Base-by-base conservation (phyloP, 2,888 invertebrate genomes). In the Oscheius sp. region DNA sequence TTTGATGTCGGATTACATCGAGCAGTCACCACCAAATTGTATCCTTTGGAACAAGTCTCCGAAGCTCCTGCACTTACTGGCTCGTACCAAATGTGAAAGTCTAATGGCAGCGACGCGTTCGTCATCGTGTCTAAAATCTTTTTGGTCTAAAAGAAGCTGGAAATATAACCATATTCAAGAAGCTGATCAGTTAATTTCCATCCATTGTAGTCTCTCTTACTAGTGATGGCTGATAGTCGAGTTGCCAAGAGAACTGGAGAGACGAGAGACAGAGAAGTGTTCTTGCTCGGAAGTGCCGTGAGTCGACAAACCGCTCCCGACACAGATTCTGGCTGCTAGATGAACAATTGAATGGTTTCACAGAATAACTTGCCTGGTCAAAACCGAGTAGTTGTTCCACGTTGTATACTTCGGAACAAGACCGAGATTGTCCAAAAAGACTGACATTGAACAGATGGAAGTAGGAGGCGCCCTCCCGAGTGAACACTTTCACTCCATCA, bases 21-120 rank as follows among this genome's bases (percentile, higher is more conserved):
- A 59, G 92, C 87, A 4, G 92, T 92, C 37, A 92, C 90, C 5
- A 92, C 90, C 1, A 92, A 91, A n/a, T 89, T 89, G 11, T 92
- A 89, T 2, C 92, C 92, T 35, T 90, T 84, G 0, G 90, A 90
- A 86, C 92, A 92, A 1, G 89, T 88, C 1, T 90, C 89, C 37
- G 77, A 70, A 29, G 74, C 21, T 11, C 55, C 53, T 0, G 76
- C 63, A 4, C 68, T 48, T 0, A 78, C 62, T 0, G 85, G 74
- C 37, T 83, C 83, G 68, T 79, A 88, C 83, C 84, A 88, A 65
- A 88, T 81, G 74, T 87, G 86, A 42, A 87, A 76, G 78, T 88
- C 88, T 11, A 86, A 73, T 0, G 88, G 86, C 1, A 78, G 79
- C 10, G 80, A 77, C 0, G 79, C 50, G 72, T 78, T 79, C 65